Conservation (phyloP, 1,140 invertebrate genomes). For the Stegodyphus mimosarum region DNA sequence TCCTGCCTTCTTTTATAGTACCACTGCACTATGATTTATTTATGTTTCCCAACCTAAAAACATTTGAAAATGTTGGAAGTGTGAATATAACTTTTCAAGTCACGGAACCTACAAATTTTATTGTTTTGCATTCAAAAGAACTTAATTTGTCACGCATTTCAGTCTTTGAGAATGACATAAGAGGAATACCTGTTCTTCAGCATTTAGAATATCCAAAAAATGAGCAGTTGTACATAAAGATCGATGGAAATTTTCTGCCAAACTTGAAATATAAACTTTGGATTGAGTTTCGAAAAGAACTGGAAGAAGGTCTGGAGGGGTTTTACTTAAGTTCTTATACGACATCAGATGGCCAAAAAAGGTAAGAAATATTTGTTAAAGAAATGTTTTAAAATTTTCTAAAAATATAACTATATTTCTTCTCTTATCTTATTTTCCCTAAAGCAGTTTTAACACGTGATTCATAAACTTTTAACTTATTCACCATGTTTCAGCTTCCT, state of each 20-base stretch:
- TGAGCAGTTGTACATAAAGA: conserved; percentile 87
- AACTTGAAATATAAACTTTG: conserved; percentile 84
- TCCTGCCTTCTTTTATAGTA: conserved; percentile 82
- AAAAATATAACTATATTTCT: too few relatives aligned
- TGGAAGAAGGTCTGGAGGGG: conserved; percentile 85
- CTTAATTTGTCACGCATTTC: conserved; percentile 84
- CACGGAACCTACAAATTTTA: conserved; percentile 84
- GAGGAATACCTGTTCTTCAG: conserved; percentile 73
- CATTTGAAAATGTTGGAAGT: conserved; percentile 81
- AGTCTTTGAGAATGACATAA: conserved; percentile 47
- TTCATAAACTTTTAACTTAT: too few relatives aligned
- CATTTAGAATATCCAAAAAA: conserved; percentile 82
- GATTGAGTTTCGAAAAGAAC: conserved; percentile 82
- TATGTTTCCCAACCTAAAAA: conserved; percentile 93
- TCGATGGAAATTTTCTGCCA: conserved; percentile 74
- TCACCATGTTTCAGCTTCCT: too few relatives aligned
- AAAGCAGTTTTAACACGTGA: too few relatives aligned
- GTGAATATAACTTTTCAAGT: conserved; percentile 73
- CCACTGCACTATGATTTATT: conserved; percentile 89
- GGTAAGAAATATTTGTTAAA: conserved; percentile 71
- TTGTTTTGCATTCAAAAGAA: conserved; percentile 91
- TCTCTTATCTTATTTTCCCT: too few relatives aligned
- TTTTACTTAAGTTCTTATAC: conserved; percentile 93
- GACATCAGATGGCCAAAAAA: conserved; percentile 78
- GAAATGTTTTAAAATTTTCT: not conserved